Evolutionary conservation across 2,888 invertebrate species (phyloP), one percentile per base, ranked within the genome.

Genomic region (Criorhina ranunculi): DNA sequence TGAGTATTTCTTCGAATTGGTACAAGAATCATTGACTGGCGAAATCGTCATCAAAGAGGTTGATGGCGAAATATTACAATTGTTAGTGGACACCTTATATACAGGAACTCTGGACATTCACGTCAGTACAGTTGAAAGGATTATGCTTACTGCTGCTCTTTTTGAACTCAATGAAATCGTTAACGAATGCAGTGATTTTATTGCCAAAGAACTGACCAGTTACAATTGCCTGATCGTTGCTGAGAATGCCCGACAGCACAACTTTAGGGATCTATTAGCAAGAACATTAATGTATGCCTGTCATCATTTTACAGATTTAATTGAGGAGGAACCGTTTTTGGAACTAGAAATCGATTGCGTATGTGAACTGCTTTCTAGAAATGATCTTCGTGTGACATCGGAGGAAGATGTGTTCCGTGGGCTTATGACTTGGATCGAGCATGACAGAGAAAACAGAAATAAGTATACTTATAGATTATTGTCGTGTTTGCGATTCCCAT

Each of bases 351-450:
- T 12, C 1, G 66, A 66, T 8, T 0, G 19, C 0, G 19, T 75
- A 1, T 5, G 46, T 1, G 0, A 12, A 35, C 31, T 66, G 0
- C 24, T 75, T 11, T 15, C 9, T 9, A 29, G 75, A 0, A 11
- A 75, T 40, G 66, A 75, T 31, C 57, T 66, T 0, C 17, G n/a
- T 17, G 75, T 57, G 0, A 6, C 1, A 5, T 62, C 55, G 11
- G 75, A 75, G 12, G 64, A 75, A 17, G 46, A 57, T 17, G 75
- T 66, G 9, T 75, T 75, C 7, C 55, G 29, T 37, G 57, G 24
- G 0, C 12, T 75, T 15, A 15, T 46, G 5, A 11, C n/a, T 2
- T 75, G 64, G 64, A n/a, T 75, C 8, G 12, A 46, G 17, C 17
- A 75, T 9, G 66, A 75, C 8, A 35, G 11, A 37, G 2, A n/a